These are phyloP conservation scores for Hoplodrina blanda DNA, from an alignment of 2,888 invertebrate species.

Conservation along the genomic window DNA sequence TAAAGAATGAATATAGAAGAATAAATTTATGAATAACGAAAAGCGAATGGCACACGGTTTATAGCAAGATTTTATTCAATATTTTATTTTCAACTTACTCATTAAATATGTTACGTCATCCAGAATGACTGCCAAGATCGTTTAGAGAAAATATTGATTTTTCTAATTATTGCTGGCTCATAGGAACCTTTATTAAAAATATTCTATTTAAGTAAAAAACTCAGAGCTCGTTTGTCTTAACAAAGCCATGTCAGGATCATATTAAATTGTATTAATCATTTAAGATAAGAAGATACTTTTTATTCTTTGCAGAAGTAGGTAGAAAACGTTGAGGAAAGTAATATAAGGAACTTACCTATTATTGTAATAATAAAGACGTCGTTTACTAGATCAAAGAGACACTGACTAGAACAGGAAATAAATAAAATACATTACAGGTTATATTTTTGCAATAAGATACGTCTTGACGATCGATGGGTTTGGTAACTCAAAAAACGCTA, in stretches of 20 bases:
- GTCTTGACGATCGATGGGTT: background rate
- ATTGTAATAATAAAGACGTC: background rate
- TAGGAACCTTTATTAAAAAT: constrained; percentile 6
- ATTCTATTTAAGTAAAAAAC: constrained; percentile 14
- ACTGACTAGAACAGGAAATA: background rate
- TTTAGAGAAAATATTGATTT: constrained; percentile 4
- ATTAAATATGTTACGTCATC: background rate
- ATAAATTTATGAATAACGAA: background rate
- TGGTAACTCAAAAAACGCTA: constrained; percentile 11
- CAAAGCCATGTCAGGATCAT: constrained; percentile 5
- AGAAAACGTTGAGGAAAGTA: too few species aligned
- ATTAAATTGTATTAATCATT: constrained; percentile 2
- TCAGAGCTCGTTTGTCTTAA: constrained; percentile 9
- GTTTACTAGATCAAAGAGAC: background rate
- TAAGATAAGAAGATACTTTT: too few species aligned
- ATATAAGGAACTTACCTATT: too few species aligned
- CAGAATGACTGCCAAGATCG: background rate
- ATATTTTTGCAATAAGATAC: background rate
- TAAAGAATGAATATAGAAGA: too few species aligned
- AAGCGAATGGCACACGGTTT: constrained; percentile 16
- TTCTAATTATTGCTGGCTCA: background rate
- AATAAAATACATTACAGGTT: background rate
- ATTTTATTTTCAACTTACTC: background rate
- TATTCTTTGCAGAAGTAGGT: too few species aligned
- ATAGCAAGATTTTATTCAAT: background rate